Evolutionary conservation across 2,113 vertebrate genomes (phyloP), one percentile per base, ranked within the genome.

Genomic region (Alligator sinensis): DNA sequence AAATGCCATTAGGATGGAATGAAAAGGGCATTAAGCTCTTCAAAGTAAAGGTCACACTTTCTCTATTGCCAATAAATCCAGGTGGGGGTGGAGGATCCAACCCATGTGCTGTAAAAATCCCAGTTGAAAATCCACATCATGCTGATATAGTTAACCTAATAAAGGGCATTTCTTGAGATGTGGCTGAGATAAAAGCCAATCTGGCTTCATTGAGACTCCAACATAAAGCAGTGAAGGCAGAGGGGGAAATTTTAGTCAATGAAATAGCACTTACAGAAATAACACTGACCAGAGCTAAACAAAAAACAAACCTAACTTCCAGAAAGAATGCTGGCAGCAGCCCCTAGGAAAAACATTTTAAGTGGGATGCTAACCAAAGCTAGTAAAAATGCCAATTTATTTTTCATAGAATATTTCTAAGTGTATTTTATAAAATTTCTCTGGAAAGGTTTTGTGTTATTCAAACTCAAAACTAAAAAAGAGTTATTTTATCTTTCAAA

Each of bases 31-130:
- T 81, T 92, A 63, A 89, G 80, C 13, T 27, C 77, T 79, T 59
- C 30, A 24, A 89, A 78, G 18, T 88, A 91, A 94, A 93, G 78
- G 28, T 93, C 81, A 93, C 84, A 62, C 10, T 82, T 94, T 94
- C 59, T 59, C 58, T 57, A 11, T 1, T 70, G 16, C 58, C 6
- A n/a, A 21, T 77, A 77, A 88, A 4, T 83, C 55, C 28, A 63
- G 28, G 78, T 12, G 22, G 30, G 38, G 15, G 30, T 38, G 22
- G 17, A 94, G 88, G 91, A 84, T 57, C 25, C 4, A 6, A 54
- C 54, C 60, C 64, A 88, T 88, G 87, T 24, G 81, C 76, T 74
- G 83, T 28, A 68, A 55, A 84, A 80, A 80, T 77, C 55, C 54
- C 18, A 74, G 28, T 27, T 38, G 34, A 90, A 91, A 82, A 89